phyloP scores from a whole-genome alignment of 2,888 invertebrate species.

The Leucophenga maculata region DNA sequence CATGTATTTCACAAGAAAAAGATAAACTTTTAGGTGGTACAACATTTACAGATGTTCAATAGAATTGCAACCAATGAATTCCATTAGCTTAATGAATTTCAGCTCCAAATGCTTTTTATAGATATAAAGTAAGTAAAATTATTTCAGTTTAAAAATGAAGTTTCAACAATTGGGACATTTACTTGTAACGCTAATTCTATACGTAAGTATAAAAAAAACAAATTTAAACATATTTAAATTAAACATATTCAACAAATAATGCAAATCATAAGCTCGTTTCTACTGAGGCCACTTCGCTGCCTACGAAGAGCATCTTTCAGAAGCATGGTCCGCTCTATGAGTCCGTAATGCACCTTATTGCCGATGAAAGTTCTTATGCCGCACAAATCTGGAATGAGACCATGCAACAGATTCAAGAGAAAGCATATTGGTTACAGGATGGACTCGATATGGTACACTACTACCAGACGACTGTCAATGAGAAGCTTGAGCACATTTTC shows the following conservation, averaged over 20 bases:
- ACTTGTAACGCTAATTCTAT: conserved; percentile 24
- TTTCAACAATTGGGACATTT: conserved; percentile 13
- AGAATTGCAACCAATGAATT: too few species aligned
- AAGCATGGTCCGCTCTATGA: conserved; percentile 51
- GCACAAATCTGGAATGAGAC: conserved; percentile 43
- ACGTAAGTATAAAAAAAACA: neutral
- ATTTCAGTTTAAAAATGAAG: conserved; percentile 34
- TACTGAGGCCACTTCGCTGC: too few species aligned
- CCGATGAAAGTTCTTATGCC: conserved; percentile 37
- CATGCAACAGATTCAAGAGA: conserved; percentile 29
- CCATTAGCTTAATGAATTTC: too few species aligned
- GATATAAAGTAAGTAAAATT: too few species aligned
- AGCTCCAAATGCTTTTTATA: too few species aligned
- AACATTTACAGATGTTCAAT: too few species aligned
- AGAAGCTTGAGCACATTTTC: conserved; percentile 34
- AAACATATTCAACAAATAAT: too few species aligned
- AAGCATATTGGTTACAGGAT: conserved; percentile 21
- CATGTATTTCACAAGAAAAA: too few species aligned
- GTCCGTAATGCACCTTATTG: conserved; percentile 41
- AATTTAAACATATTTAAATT: neutral
- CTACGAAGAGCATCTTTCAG: conserved; percentile 18
- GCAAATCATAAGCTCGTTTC: too few species aligned
- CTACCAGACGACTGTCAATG: conserved; percentile 29
- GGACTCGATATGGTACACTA: conserved; percentile 29
- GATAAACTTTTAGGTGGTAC: too few species aligned